Evolutionary conservation across 2,888 invertebrate species (phyloP).

Genomic region (Pemphredon lugubris): DNA sequence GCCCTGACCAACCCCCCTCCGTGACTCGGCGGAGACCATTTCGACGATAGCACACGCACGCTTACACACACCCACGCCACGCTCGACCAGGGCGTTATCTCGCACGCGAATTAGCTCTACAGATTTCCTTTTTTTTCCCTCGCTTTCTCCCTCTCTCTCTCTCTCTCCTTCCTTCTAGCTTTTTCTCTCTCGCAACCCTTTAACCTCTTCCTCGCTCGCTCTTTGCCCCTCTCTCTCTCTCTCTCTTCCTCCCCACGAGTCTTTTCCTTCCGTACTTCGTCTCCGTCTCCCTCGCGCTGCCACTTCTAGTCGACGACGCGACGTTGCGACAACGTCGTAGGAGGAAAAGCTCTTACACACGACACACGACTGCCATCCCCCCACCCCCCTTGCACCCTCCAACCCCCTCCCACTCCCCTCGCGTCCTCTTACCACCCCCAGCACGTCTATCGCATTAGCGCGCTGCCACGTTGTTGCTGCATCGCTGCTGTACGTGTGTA

Average conservation of each 20-base stretch:
- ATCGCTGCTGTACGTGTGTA: conserved; percentile 52
- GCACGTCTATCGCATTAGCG: conserved; percentile 65
- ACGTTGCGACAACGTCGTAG: conserved; percentile 62
- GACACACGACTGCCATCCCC: conserved; percentile 43
- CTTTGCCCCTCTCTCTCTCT: conserved; percentile 5
- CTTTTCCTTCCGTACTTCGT: conserved; percentile 27
- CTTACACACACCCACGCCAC: too few species aligned
- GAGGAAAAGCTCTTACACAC: conserved; percentile 62
- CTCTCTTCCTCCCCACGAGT: neutral
- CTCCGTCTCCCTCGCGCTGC: conserved; percentile 46
- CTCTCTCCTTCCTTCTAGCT: conserved; percentile 15
- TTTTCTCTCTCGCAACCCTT: conserved; percentile 21
- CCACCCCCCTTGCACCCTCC: conserved; percentile 1
- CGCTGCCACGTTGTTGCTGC: conserved; percentile 59
- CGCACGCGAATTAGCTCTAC: conserved; percentile 80
- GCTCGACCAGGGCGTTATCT: conserved; percentile 75
- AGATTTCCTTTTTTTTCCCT: conserved; percentile 71
- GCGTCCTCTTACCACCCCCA: conserved; percentile 14
- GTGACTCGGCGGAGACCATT: conserved; percentile 77
- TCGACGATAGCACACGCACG: conserved; percentile 68
- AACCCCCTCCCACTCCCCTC: conserved; percentile 4
- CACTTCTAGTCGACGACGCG: conserved; percentile 63
- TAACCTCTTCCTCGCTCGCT: neutral
- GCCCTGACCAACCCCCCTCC: conserved; percentile 72
- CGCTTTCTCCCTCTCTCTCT: conserved; percentile 20